A percentile compares a stretch with the other conserved stretches of the same genome.
Conservation (phyloP, 2,113 vertebrate species). For the Sardina pilchardus region DNA sequence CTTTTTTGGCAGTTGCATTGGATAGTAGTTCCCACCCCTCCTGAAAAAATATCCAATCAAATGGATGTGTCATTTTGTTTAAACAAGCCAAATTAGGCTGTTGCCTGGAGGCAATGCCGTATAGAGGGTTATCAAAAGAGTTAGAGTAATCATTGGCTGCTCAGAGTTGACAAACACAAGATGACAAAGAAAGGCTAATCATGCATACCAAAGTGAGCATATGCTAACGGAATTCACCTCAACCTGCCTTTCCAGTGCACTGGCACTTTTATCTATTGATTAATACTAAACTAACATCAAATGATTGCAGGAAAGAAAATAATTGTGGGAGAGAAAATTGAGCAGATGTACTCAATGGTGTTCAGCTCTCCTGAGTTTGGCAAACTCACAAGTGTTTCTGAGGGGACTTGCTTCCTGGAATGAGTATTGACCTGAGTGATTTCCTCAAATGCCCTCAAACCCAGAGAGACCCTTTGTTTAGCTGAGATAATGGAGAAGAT, state of each 20-base stretch:
- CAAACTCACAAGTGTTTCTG: slow-evolving; percentile 15
- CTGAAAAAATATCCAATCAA: too few relatives aligned
- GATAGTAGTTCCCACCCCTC: too few relatives aligned
- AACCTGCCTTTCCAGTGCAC: neutral
- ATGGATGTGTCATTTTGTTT: too few relatives aligned
- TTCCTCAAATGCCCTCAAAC: slow-evolving; percentile 27
- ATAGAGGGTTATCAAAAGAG: too few relatives aligned
- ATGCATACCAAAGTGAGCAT: neutral
- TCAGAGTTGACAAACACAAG: too few relatives aligned
- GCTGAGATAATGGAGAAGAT: slow-evolving; percentile 27
- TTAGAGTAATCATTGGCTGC: too few relatives aligned
- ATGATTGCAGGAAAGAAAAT: neutral
- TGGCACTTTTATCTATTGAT: neutral
- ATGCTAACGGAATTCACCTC: neutral
- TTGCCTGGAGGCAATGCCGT: too few relatives aligned
- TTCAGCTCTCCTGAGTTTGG: slow-evolving; percentile 20
- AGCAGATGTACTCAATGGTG: slow-evolving; percentile 27
- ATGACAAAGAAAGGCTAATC: too few relatives aligned
- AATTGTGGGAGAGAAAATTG: neutral
- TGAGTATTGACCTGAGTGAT: slow-evolving; percentile 36
- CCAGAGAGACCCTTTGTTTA: slow-evolving; percentile 25
- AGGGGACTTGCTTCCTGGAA: slow-evolving; percentile 19
- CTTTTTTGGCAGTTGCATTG: too few relatives aligned
- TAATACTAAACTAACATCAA: neutral
- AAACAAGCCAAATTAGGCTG: too few relatives aligned